Percentiles rank a stretch among this genome's conserved stretches.
phyloP scores from a whole-genome alignment of 2,797 vertebrate genomes.

The Trichosurus vulpecula region DNA sequence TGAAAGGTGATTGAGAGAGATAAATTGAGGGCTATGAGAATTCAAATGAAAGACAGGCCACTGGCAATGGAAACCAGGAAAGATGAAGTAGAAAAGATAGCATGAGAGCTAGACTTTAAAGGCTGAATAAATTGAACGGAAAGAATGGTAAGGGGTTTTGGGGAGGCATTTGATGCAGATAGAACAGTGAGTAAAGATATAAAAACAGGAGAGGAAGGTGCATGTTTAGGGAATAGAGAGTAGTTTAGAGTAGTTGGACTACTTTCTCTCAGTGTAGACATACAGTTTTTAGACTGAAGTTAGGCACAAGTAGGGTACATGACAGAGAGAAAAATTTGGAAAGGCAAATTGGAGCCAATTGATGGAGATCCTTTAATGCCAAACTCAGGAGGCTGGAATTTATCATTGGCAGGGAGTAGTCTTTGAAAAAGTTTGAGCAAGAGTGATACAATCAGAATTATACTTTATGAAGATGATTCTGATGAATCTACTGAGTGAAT shows the following conservation, averaged over 20 bases:
- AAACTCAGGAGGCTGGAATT: not conserved
- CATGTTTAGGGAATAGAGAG: not conserved
- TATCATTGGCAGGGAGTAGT: not conserved
- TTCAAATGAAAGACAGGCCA: not conserved
- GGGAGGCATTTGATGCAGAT: not conserved
- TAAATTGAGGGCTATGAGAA: not conserved
- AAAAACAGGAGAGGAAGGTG: not conserved
- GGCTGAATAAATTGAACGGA: not conserved
- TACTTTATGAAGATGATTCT: not conserved
- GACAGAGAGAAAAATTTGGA: not conserved
- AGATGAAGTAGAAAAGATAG: not conserved
- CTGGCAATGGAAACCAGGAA: not conserved
- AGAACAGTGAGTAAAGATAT: not conserved
- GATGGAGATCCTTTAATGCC: not conserved
- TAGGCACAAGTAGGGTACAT: not conserved
- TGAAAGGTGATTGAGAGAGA: not conserved
- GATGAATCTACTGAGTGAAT: constrained; percentile 55
- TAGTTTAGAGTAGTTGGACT: not conserved
- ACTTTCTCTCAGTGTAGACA: not conserved
- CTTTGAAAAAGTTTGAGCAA: not conserved
- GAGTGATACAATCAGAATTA: not conserved
- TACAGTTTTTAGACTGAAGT: not conserved
- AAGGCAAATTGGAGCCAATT: not conserved
- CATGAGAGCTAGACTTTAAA: not conserved
- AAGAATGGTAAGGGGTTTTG: not conserved